Evolutionary conservation across 37 sponge, comb jelly and placozoan genomes (phyloP), one percentile per base, ranked within the genome.

Genomic region (Geodia barretti): DNA sequence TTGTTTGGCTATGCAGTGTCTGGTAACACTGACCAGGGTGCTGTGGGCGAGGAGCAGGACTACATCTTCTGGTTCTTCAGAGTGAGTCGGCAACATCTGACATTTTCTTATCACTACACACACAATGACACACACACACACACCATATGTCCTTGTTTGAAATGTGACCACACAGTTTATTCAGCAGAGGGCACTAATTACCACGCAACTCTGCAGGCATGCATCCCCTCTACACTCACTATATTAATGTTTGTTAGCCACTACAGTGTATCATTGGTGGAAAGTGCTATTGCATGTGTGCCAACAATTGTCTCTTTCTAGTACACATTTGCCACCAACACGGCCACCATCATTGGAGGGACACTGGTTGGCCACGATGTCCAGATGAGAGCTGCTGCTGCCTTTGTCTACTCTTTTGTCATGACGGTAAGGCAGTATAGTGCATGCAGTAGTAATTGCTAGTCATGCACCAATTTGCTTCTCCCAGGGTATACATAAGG

Each of bases 251-350:
- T n/a, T n/a, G n/a, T n/a, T 21, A 20, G 60, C 60, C 14, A 59
- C 14, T 21, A 20, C 60, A 59, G n/a, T n/a, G n/a, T n/a, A n/a
- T n/a, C n/a, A n/a, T n/a, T n/a, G n/a, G n/a, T n/a, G n/a, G n/a
- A n/a, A n/a, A n/a, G n/a, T n/a, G n/a, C n/a, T n/a, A n/a, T n/a
- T n/a, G n/a, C n/a, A n/a, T n/a, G n/a, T n/a, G n/a, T n/a, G n/a
- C n/a, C n/a, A n/a, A n/a, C n/a, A n/a, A n/a, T n/a, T n/a, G n/a
- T 64, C 62, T 1, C 58, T 3, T 9, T 69, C 17, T 64, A 90
- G 91, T 94, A 90, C 64, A 94, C 95, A 1, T 94, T 94, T 90
- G 95, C 95, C 35, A 90, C 88, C 36, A 94, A 94, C 82, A 94
- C 95, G 0, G 95, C 95, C 62, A 94, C 95, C 39, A 94, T 94